Conservation (phyloP, 2,113 vertebrate species). For the Sorex fumeus region DNA sequence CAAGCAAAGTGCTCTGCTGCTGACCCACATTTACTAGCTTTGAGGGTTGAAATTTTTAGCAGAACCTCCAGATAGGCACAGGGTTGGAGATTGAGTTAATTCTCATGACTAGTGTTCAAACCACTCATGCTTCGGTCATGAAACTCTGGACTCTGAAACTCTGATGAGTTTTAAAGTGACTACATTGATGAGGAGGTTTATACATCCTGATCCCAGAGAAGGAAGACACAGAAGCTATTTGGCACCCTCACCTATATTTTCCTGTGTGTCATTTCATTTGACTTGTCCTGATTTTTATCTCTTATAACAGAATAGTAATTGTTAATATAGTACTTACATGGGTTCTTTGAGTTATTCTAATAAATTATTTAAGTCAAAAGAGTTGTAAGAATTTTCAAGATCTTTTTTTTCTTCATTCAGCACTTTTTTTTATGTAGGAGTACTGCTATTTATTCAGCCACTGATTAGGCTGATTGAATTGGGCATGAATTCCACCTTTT, state of each 20-base stretch:
- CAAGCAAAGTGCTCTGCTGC: too few species aligned
- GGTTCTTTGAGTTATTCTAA: slow-evolving; percentile 6
- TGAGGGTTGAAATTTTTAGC: neutral
- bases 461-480: too few species aligned
- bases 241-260: neutral
- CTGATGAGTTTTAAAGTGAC: neutral
- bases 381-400: neutral
- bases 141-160: neutral
- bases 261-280: neutral
- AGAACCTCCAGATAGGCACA: neutral
- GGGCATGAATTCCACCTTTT: too few species aligned
- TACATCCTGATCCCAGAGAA: neutral
- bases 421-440: too few species aligned
- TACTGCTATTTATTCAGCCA: too few species aligned
- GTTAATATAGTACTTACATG: neutral
- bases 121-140: too few species aligned
- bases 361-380: neutral
- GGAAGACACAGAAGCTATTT: neutral
- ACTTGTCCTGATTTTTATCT: neutral
- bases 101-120: neutral
- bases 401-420: too few species aligned
- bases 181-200: too few species aligned
- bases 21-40: neutral
- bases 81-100: neutral
- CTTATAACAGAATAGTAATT: neutral